phyloP scores from a whole-genome alignment of 2,797 vertebrate genomes.

The Heliangelus exortis region DNA sequence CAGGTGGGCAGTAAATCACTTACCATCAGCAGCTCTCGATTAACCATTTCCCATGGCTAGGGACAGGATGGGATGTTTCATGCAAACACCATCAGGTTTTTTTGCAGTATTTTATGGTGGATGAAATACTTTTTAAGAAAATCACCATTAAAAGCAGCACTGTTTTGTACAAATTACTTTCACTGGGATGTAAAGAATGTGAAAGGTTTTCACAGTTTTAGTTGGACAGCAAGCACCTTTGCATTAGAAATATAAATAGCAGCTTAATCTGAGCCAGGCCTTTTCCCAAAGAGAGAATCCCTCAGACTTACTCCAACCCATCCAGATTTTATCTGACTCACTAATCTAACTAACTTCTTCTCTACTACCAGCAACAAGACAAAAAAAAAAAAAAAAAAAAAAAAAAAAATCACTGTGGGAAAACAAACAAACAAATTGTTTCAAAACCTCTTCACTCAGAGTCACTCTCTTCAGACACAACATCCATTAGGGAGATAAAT shows the following conservation, averaged over 20 bases:
- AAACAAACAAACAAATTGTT: background rate
- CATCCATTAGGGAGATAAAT: background rate
- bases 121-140: background rate
- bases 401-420: background rate
- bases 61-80: background rate
- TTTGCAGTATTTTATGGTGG: background rate
- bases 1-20: background rate
- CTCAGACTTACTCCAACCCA: background rate
- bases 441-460: background rate
- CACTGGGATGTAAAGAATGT: background rate
- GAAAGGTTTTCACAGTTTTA: background rate
- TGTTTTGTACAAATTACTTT: background rate
- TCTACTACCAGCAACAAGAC: background rate
- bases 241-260: background rate
- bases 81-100: fast-evolving
- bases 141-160: fast-evolving
- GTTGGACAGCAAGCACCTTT: background rate
- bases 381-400: too few relatives aligned
- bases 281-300: conserved; percentile 8
- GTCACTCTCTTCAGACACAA: background rate
- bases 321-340: background rate
- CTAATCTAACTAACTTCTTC: background rate
- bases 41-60: background rate
- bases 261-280: background rate
- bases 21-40: background rate